A percentile compares a stretch with the other conserved stretches of the same genome.
Evolutionary conservation across 2,797 vertebrate genomes (phyloP).

Genomic region (Muscicapa comitata): DNA sequence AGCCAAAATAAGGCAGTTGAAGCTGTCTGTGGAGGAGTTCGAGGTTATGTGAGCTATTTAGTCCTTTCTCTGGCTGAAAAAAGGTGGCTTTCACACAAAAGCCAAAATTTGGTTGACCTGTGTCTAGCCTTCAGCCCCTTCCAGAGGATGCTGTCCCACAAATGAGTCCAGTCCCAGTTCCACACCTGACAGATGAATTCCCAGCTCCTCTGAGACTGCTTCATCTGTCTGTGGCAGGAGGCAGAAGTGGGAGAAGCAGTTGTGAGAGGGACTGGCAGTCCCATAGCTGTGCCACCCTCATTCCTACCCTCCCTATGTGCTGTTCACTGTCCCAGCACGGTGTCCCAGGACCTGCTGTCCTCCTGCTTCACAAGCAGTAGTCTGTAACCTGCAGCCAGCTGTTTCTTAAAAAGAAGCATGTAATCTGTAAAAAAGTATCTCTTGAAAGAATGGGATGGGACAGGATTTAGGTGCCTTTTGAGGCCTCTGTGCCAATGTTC

Average conservation of each 20-base stretch:
- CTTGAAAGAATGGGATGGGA: neutral
- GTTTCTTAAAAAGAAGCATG: neutral
- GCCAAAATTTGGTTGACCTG: neutral
- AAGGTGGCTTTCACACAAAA: neutral
- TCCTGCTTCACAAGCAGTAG: neutral
- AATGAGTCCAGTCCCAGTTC: rapidly evolving
- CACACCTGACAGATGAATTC: neutral
- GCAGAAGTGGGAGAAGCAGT: neutral
- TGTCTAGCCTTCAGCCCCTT: neutral
- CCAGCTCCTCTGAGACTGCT: neutral
- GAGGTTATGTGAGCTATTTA: rapidly evolving
- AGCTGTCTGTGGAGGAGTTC: rapidly evolving
- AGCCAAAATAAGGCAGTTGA: neutral
- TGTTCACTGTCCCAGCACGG: rapidly evolving
- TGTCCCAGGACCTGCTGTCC: neutral
- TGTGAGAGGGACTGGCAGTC: neutral
- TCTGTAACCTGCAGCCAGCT: neutral
- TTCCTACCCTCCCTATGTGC: rapidly evolving
- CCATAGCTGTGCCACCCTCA: neutral
- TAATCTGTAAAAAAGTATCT: neutral
- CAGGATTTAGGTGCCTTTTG: neutral
- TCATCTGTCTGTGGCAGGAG: neutral
- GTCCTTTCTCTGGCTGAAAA: neutral
- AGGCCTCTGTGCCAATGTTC: neutral
- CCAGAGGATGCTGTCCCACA: neutral